Conservation (phyloP, 2,888 invertebrate genomes). For the Automeris io region DNA sequence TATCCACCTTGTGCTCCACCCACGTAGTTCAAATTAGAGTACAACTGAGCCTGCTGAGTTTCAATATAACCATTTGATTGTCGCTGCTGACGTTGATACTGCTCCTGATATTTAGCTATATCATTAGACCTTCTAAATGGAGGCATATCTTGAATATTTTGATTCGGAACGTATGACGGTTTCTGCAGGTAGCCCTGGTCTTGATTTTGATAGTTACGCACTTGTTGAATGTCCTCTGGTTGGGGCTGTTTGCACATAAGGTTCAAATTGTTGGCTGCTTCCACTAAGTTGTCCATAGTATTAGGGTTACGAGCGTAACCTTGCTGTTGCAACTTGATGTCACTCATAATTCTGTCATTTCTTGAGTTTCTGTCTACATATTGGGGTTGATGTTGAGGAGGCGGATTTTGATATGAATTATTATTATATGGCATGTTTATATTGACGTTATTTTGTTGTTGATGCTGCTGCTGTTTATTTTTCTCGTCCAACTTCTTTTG, state of each 20-base stretch:
- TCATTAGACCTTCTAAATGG: conserved; percentile 42
- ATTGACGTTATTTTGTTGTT: conserved; percentile 27
- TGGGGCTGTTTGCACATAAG: conserved; percentile 37
- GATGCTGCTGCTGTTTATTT: conserved; percentile 57
- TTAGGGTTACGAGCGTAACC: conserved; percentile 39
- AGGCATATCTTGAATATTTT: conserved; percentile 40
- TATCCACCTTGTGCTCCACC: conserved; percentile 27
- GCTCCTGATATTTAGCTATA: conserved; percentile 49
- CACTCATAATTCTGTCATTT: conserved; percentile 40
- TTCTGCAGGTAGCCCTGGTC: conserved; percentile 38
- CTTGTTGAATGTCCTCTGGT: conserved; percentile 36
- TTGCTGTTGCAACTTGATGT: conserved; percentile 39
- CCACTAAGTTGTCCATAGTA: conserved; percentile 50
- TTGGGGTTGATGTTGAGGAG: conserved; percentile 29
- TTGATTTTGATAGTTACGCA: conserved; percentile 38
- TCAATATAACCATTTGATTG: conserved; percentile 57
- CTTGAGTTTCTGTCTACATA: conserved; percentile 50
- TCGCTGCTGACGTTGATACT: conserved; percentile 40
- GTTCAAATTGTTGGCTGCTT: conserved; percentile 52
- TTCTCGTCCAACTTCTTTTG: conserved; percentile 74
- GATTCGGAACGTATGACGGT: conserved; percentile 38
- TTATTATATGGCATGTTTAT: conserved; percentile 41
- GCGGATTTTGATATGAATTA: conserved; percentile 47
- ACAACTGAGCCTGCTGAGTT: conserved; percentile 34
- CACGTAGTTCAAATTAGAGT: conserved; percentile 41